phyloP scores from a whole-genome alignment of 2,113 vertebrate genomes.

The Oncorhynchus mykiss region DNA sequence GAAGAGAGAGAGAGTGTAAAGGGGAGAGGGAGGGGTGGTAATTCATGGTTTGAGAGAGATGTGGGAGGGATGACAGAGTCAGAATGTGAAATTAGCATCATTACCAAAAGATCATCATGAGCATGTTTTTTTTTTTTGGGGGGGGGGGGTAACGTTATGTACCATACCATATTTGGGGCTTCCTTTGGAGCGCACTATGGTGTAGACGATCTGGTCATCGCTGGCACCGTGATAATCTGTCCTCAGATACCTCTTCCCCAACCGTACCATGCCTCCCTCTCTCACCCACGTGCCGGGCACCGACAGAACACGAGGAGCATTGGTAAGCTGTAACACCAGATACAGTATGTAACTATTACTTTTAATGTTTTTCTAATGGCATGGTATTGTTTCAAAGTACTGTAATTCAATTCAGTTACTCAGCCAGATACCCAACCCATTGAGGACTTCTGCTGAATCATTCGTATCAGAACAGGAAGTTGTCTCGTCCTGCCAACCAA shows the following conservation, averaged over 20 bases:
- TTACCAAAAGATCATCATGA: no score
- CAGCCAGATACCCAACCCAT: no score
- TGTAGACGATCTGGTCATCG: conserved; percentile 82
- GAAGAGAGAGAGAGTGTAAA: no score
- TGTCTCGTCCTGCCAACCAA: no score
- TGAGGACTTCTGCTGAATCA: no score
- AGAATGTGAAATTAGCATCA: not conserved
- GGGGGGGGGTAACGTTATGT: conserved; percentile 7
- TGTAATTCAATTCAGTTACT: no score
- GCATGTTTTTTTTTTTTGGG: not conserved
- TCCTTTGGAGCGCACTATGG: conserved; percentile 65
- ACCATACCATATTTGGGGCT: conserved; percentile 85
- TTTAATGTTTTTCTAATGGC: no score
- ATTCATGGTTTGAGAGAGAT: not conserved
- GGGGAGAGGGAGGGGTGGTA: not conserved
- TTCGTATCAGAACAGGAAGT: no score
- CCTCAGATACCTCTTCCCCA: conserved; percentile 82
- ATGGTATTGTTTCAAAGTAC: no score
- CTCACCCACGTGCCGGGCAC: conserved; percentile 86
- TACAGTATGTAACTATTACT: no score
- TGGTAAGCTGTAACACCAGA: conserved; percentile 59
- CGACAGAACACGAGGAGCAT: conserved; percentile 67
- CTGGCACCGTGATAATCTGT: conserved; percentile 69
- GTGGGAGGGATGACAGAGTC: not conserved
- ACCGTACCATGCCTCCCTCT: conserved; percentile 89